A percentile compares a stretch with the other conserved stretches of the same genome.
These are phyloP conservation scores for Babyrousa celebensis DNA, from an alignment of 2,797 vertebrate genomes.

Conservation along the genomic window DNA sequence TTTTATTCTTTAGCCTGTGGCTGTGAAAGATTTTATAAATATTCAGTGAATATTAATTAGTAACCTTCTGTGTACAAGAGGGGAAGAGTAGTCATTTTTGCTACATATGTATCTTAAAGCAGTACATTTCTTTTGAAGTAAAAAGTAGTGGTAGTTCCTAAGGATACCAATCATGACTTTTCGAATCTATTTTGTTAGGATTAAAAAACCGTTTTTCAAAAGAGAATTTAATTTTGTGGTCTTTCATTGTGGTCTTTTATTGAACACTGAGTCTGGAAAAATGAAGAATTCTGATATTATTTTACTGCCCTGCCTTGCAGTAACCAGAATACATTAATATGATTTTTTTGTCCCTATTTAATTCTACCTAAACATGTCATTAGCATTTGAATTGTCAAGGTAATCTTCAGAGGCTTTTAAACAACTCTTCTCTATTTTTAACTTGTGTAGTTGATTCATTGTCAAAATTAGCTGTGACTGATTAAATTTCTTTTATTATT, in stretches of 20 bases:
- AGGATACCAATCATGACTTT: background rate
- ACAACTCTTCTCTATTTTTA: slow-evolving; percentile 1
- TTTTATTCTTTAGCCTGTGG: background rate
- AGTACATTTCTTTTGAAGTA: background rate
- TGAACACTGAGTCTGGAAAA: slow-evolving; percentile 12
- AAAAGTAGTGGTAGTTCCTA: background rate
- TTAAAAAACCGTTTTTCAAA: slow-evolving; percentile 6
- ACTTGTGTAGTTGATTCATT: slow-evolving; percentile 59
- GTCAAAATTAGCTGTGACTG: background rate
- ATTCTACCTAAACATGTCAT: background rate
- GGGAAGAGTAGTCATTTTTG: background rate
- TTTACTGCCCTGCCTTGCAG: slow-evolving; percentile 39
- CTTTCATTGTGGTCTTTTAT: background rate
- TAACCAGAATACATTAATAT: slow-evolving; percentile 1
- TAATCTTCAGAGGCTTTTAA: background rate
- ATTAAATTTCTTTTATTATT: background rate
- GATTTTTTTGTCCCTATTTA: background rate
- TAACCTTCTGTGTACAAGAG: background rate
- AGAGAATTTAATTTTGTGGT: background rate
- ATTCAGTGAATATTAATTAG: background rate
- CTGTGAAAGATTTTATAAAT: background rate
- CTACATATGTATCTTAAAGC: background rate
- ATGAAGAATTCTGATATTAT: background rate
- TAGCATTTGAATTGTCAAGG: slow-evolving; percentile 65
- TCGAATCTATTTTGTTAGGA: background rate